phyloP scores from a whole-genome alignment of 1,140 invertebrate species.

The Drosophila mauritiana region DNA sequence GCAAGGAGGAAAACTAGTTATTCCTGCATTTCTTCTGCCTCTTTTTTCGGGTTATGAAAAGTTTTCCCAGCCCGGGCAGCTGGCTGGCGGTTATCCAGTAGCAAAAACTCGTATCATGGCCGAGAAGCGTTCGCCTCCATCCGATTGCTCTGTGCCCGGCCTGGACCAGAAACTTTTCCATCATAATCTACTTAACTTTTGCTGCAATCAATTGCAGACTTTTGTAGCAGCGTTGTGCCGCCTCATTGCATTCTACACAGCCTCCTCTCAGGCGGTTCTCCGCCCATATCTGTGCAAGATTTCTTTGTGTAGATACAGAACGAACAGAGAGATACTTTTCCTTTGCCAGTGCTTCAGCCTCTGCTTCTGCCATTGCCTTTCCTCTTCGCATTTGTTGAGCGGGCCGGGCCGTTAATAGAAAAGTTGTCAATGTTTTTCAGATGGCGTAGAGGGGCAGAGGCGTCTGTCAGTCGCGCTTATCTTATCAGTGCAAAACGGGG shows the following conservation, averaged over 20 bases:
- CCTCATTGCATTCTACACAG: constrained; percentile 75
- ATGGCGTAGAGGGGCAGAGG: background rate
- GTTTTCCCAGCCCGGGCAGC: constrained; percentile 45
- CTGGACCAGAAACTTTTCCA: constrained; percentile 68
- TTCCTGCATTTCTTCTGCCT: constrained; percentile 23
- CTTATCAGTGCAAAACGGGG: constrained; percentile 22
- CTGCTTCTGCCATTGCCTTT: constrained; percentile 6
- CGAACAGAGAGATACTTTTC: constrained; percentile 27
- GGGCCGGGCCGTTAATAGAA: constrained; percentile 67
- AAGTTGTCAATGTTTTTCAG: constrained; percentile 75
- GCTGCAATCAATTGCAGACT: constrained; percentile 79
- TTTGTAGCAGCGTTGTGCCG: constrained; percentile 52
- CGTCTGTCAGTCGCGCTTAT: constrained; percentile 29
- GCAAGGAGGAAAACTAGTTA: constrained; percentile 60
- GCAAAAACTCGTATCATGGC: constrained; percentile 67
- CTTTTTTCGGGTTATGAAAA: constrained; percentile 36
- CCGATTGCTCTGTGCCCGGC: background rate
- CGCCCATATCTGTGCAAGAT: constrained; percentile 52
- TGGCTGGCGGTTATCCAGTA: constrained; percentile 46
- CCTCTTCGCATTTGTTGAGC: constrained; percentile 40
- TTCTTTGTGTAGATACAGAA: constrained; percentile 74
- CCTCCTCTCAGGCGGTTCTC: constrained; percentile 37
- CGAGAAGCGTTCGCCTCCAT: constrained; percentile 13
- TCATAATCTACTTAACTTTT: constrained; percentile 83
- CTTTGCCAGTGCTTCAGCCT: constrained; percentile 5